A percentile compares a stretch with the other conserved stretches of the same genome.
These are phyloP conservation scores for Menidia menidia DNA, from an alignment of 2,797 vertebrate species.

Conservation along the genomic window DNA sequence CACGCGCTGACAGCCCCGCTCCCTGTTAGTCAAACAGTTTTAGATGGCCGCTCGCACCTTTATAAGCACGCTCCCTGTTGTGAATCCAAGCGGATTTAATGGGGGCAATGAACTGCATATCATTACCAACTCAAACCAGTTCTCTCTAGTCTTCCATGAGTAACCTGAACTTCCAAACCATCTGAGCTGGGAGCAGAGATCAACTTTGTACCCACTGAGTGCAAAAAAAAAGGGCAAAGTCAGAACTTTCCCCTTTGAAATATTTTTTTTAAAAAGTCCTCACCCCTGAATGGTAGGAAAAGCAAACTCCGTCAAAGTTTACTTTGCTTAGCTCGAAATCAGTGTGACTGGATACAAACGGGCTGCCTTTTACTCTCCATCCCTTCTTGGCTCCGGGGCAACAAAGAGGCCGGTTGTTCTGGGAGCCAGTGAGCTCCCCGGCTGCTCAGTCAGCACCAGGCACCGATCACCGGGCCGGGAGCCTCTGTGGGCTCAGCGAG, in stretches of 20 bases:
- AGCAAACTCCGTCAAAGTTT: neutral
- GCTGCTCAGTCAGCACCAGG: slow-evolving; percentile 66
- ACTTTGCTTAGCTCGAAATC: slow-evolving; percentile 11
- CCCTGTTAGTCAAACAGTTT: neutral
- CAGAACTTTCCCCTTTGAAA: too few relatives aligned
- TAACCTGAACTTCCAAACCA: too few relatives aligned
- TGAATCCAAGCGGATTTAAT: neutral
- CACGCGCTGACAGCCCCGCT: neutral
- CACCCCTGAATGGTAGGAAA: too few relatives aligned
- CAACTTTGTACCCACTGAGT: too few relatives aligned
- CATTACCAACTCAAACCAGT: neutral
- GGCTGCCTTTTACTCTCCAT: slow-evolving; percentile 36
- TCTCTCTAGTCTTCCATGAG: neutral
- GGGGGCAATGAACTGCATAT: neutral
- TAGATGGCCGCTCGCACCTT: neutral
- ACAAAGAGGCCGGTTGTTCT: slow-evolving; percentile 77
- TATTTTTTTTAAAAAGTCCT: too few relatives aligned
- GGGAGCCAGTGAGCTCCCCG: slow-evolving; percentile 20
- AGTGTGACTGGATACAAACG: slow-evolving; percentile 31
- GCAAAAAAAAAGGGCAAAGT: too few relatives aligned
- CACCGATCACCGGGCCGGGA: slow-evolving; percentile 47
- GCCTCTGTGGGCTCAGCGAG: slow-evolving; percentile 10
- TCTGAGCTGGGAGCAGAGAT: too few relatives aligned
- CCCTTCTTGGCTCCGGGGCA: slow-evolving; percentile 23
- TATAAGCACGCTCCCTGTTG: neutral